Percentiles rank a stretch among this genome's conserved stretches.
phyloP scores from a whole-genome alignment of 2,888 invertebrate species.

The Panopea generosa region DNA sequence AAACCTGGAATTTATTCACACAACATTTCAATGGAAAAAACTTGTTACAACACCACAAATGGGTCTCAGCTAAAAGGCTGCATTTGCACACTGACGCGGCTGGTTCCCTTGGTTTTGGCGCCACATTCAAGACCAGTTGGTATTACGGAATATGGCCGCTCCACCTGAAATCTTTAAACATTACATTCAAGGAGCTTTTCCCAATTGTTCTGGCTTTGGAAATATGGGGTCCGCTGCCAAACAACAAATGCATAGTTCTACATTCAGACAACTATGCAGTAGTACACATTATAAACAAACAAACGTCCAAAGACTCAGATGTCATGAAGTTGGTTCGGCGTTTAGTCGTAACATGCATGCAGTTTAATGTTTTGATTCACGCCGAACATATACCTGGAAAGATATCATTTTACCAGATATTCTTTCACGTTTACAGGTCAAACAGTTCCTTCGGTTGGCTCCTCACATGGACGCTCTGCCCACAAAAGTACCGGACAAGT shows the following conservation, averaged over 20 bases:
- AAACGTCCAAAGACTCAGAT: constrained; percentile 36
- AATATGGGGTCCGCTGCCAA: constrained; percentile 36
- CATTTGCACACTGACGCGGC: constrained; percentile 41
- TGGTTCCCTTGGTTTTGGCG: constrained; percentile 49
- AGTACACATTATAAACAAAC: constrained; percentile 47
- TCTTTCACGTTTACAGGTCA: too few relatives aligned
- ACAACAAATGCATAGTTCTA: constrained; percentile 31
- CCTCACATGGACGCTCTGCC: too few relatives aligned
- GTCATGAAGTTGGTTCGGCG: too few relatives aligned
- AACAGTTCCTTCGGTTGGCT: too few relatives aligned
- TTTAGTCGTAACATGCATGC: too few relatives aligned
- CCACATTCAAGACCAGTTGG: constrained; percentile 37
- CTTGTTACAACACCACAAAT: constrained; percentile 23
- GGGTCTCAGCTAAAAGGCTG: constrained; percentile 7
- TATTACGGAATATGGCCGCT: constrained; percentile 39
- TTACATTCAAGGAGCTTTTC: constrained; percentile 39
- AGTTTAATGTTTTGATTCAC: too few relatives aligned
- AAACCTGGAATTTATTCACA: constrained; percentile 38
- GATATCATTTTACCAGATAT: too few relatives aligned
- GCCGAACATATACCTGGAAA: too few relatives aligned
- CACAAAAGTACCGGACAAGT: too few relatives aligned
- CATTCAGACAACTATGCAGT: constrained; percentile 56
- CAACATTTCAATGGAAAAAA: constrained; percentile 48
- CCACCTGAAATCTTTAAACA: background rate
- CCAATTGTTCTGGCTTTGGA: constrained; percentile 48